These are phyloP conservation scores for Podotricha telesiphe DNA, from an alignment of 2,888 invertebrate genomes.

Conservation along the genomic window DNA sequence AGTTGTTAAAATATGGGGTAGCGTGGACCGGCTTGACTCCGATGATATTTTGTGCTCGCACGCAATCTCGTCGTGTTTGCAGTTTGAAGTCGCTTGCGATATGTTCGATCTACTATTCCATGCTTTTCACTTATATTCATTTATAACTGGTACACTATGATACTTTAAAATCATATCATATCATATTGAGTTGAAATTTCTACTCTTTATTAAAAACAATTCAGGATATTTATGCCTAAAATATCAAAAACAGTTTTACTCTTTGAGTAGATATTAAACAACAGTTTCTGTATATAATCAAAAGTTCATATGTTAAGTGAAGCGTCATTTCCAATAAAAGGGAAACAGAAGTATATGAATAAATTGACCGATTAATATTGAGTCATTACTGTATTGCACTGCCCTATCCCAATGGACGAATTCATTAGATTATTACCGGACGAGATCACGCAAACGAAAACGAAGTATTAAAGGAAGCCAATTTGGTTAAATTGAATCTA, in stretches of 20 bases:
- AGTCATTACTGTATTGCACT: slow-evolving; percentile 61
- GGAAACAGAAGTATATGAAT: slow-evolving; percentile 45
- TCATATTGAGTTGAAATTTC: no score
- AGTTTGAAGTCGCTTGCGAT: slow-evolving; percentile 23
- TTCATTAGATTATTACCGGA: slow-evolving; percentile 80
- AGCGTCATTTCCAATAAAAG: slow-evolving; percentile 42
- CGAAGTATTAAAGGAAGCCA: slow-evolving; percentile 80
- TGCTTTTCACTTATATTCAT: slow-evolving; percentile 40
- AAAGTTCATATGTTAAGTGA: slow-evolving; percentile 31
- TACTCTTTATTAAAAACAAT: neutral
- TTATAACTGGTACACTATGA: slow-evolving; percentile 39
- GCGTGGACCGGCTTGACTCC: slow-evolving; percentile 71
- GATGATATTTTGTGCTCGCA: slow-evolving; percentile 74
- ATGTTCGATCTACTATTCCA: slow-evolving; percentile 52
- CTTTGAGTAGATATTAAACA: neutral
- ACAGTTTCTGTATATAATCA: slow-evolving; percentile 9
- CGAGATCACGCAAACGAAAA: slow-evolving; percentile 82
- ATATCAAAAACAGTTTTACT: neutral
- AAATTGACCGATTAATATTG: slow-evolving; percentile 66
- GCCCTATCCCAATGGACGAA: slow-evolving; percentile 74
- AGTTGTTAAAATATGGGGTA: slow-evolving; percentile 84
- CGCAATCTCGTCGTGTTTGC: slow-evolving; percentile 69
- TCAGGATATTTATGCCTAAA: neutral
- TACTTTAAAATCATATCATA: no score
- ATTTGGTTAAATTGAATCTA: slow-evolving; percentile 75